A percentile compares a stretch with the other conserved stretches of the same genome.
phyloP scores from a whole-genome alignment of 2,113 vertebrate species.

The Acanthisitta chloris region DNA sequence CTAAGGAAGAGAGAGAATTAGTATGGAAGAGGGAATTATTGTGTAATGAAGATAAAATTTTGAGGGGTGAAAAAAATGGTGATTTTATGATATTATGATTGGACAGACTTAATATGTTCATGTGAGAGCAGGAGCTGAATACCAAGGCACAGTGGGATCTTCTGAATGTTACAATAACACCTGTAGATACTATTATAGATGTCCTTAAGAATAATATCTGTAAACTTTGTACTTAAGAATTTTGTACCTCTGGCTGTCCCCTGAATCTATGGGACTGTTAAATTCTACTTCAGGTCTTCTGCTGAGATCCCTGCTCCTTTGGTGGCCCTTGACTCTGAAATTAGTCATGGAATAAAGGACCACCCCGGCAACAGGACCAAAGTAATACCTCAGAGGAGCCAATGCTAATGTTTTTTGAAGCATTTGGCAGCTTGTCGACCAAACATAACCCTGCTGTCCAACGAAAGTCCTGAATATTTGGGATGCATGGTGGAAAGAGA shows the following conservation, averaged over 20 bases:
- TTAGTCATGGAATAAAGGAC: background rate
- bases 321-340: background rate
- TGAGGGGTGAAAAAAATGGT: background rate
- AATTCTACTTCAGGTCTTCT: background rate
- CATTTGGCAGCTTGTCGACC: background rate
- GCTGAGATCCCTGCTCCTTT: background rate
- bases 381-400: background rate
- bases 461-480: background rate
- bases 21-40: background rate
- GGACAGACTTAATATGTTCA: background rate
- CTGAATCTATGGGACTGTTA: background rate
- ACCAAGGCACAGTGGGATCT: background rate
- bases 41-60: background rate
- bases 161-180: background rate
- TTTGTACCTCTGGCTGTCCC: background rate
- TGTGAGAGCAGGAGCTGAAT: background rate
- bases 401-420: background rate
- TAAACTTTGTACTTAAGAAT: background rate
- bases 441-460: background rate
- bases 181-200: background rate
- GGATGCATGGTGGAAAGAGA: background rate
- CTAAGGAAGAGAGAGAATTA: background rate
- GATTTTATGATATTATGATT: too few species aligned
- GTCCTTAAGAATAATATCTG: background rate
- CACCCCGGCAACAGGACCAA: accelerated